phyloP scores from a whole-genome alignment of 2,113 vertebrate genomes.

The Daubentonia madagascariensis region DNA sequence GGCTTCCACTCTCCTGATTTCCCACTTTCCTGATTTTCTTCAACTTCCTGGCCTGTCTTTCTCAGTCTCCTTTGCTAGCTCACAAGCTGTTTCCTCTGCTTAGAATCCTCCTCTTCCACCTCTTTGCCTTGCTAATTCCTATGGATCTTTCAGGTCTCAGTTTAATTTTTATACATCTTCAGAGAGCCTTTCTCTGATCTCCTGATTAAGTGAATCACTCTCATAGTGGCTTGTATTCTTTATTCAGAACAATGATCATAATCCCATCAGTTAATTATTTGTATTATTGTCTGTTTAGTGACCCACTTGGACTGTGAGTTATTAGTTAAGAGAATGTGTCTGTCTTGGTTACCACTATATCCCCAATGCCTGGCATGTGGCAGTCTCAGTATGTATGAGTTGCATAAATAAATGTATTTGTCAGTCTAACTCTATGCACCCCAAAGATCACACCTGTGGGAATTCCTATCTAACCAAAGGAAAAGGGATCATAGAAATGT shows the following conservation, averaged over 20 bases:
- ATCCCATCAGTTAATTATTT: background rate
- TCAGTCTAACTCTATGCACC: background rate
- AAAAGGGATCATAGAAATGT: background rate
- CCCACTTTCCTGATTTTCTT: background rate
- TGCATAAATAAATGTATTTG: background rate
- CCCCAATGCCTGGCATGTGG: background rate
- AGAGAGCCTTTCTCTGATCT: background rate
- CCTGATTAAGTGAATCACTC: background rate
- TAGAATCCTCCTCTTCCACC: background rate
- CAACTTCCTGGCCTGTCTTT: background rate
- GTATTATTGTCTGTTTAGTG: background rate
- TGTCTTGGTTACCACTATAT: background rate
- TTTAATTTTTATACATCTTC: background rate
- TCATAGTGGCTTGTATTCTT: background rate
- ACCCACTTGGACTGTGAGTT: background rate
- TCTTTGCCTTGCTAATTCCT: constrained; percentile 6
- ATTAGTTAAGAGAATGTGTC: background rate
- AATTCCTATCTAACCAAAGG: background rate
- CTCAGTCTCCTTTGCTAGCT: background rate
- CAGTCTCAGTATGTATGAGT: background rate
- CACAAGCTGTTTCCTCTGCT: background rate
- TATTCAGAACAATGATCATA: background rate
- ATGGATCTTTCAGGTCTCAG: background rate
- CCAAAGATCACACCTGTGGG: background rate
- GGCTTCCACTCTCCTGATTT: background rate